A percentile compares a stretch with the other conserved stretches of the same genome.
Conservation (phyloP, 2,888 invertebrate genomes). For the Prenolepis imparis region DNA sequence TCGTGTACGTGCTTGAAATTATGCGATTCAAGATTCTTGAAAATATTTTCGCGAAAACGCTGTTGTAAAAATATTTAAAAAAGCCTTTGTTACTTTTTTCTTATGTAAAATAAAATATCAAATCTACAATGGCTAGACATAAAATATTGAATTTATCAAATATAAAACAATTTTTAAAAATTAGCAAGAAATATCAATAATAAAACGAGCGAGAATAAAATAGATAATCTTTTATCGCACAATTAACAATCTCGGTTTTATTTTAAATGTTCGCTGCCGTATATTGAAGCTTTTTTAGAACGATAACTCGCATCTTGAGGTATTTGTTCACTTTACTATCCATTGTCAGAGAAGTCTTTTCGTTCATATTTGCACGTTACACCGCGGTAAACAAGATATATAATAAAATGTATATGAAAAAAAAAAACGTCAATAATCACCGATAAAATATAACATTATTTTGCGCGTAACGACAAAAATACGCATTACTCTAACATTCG, state of each 20-base stretch:
- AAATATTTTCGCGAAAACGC: not conserved
- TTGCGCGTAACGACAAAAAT: slow-evolving; percentile 52
- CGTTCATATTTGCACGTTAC: slow-evolving; percentile 50
- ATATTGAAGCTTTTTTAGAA: not conserved
- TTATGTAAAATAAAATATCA: slow-evolving; percentile 12
- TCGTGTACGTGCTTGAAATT: slow-evolving; percentile 31
- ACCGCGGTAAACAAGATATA: slow-evolving; percentile 42
- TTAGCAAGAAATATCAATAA: not conserved
- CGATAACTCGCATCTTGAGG: slow-evolving; percentile 20
- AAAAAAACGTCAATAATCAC: slow-evolving; percentile 34
- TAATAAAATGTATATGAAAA: slow-evolving; percentile 58
- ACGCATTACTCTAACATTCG: slow-evolving; percentile 39
- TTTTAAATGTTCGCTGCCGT: not conserved
- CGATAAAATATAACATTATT: slow-evolving; percentile 53
- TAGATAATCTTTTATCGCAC: slow-evolving; percentile 5
- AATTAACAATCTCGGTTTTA: slow-evolving; percentile 7
- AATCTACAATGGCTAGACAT: not conserved
- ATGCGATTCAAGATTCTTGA: slow-evolving; percentile 18
- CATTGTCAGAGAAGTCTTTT: slow-evolving; percentile 65
- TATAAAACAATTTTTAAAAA: slow-evolving; percentile 38
- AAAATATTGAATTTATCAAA: slow-evolving; percentile 26
- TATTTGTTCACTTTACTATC: not conserved
- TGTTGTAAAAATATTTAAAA: not conserved
- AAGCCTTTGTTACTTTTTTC: not conserved
- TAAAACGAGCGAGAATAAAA: not conserved